Evolutionary conservation across 1,140 invertebrate genomes (phyloP), one percentile per base, ranked within the genome.

Genomic region (Pomacea maculata): DNA sequence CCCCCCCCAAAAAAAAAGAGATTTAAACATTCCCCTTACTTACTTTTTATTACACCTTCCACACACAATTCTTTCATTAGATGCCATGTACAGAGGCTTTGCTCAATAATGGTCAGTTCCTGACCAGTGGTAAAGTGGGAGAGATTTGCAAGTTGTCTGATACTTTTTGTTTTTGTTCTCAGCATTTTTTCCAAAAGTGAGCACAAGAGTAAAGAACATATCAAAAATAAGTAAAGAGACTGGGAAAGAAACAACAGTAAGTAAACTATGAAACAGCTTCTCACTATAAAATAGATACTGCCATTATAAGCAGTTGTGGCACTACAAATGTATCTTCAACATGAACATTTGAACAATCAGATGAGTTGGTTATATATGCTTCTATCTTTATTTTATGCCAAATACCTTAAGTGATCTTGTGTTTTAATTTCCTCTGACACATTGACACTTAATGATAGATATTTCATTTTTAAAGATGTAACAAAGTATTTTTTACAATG

Each of bases 191-290:
- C 87, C 86, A 79, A 87, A 86, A 29, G 82, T 87, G 77, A 90
- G 86, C 85, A 84, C 85, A 61, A 86, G 88, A 83, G 88, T 88
- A 19, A 88, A 86, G 65, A 88, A 90, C 76, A 90, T 90, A 29
- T 87, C 87, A 15, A 90, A 90, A 80, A 87, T 90, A 61, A 88
- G 86, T 76, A 85, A 88, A 80, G 80, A 85, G 7, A 83, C 85
- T 15, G 84, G 83, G 67, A 87, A 88, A 86, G 83, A 81, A 34
- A 79, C 79, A 61, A 57, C 81, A 55, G 81, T 83, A 21, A 79
- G 80, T 78, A 54, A 80, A 29, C 57, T 61, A 17, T 45, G 2
- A 4, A 45, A 45, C 45, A 70, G 17, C n/a, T 65, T 65, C 64
- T n/a, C 2, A 19, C 7, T 3, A 17, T 65, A n/a, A 19, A 19